These are phyloP conservation scores for Chaetorhynchus papuensis DNA, from an alignment of 2,113 vertebrate species.

Conservation along the genomic window DNA sequence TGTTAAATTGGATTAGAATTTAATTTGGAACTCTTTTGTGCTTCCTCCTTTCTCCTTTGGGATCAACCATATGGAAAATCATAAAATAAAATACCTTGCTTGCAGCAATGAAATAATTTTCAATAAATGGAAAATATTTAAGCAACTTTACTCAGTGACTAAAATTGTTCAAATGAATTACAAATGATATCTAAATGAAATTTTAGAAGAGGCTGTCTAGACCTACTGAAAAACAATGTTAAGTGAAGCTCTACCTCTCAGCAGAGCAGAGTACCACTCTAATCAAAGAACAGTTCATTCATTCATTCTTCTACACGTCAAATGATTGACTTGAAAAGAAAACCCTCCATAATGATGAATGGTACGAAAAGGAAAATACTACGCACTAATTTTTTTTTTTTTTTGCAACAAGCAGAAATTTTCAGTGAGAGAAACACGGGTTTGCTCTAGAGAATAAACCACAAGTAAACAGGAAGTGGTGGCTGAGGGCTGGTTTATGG, in stretches of 20 bases:
- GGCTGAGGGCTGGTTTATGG: background rate
- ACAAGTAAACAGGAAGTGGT: conserved; percentile 45
- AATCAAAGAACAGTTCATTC: background rate
- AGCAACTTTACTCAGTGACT: conserved; percentile 3
- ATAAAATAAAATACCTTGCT: background rate
- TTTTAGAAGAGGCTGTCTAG: conserved; percentile 9
- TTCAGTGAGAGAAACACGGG: background rate
- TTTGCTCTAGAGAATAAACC: background rate
- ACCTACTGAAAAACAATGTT: background rate
- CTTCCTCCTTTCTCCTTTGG: background rate
- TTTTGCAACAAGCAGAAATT: background rate
- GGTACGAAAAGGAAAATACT: background rate
- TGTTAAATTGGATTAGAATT: conserved; percentile 2
- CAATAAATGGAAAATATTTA: background rate
- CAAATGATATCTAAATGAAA: conserved; percentile 11
- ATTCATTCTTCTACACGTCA: background rate
- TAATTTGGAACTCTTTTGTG: background rate
- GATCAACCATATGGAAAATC: background rate
- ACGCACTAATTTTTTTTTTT: background rate
- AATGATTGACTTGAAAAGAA: background rate
- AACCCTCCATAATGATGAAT: background rate
- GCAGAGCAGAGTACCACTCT: background rate
- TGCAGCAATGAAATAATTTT: conserved; percentile 1
- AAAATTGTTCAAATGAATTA: conserved; percentile 31
- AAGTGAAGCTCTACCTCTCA: background rate